phyloP scores from a whole-genome alignment of 2,888 invertebrate species.

The Caenorhabditis uteleia region DNA sequence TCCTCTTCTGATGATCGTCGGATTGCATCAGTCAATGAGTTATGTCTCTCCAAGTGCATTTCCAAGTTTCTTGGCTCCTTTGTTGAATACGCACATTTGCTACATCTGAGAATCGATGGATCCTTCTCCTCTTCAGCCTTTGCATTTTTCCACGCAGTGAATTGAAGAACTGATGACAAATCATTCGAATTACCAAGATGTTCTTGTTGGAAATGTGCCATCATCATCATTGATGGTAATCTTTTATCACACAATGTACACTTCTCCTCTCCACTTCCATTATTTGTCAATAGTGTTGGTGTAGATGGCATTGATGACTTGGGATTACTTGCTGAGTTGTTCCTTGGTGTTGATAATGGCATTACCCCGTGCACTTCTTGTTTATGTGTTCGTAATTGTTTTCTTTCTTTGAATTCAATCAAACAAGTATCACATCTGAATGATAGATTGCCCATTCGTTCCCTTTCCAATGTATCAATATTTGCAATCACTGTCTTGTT shows the following conservation, averaged over 20 bases:
- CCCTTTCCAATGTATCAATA: slow-evolving; percentile 68
- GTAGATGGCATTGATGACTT: slow-evolving; percentile 17
- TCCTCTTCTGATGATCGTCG: slow-evolving; percentile 35
- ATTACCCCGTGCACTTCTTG: slow-evolving; percentile 93
- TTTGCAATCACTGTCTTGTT: slow-evolving; percentile 70
- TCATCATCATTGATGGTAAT: slow-evolving; percentile 28
- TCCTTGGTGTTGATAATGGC: slow-evolving; percentile 43
- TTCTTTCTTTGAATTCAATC: slow-evolving; percentile 96
- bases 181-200: slow-evolving; percentile 27
- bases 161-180: slow-evolving; percentile 20
- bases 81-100: slow-evolving; percentile 45
- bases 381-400: slow-evolving; percentile 94
- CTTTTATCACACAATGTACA: slow-evolving; percentile 44
- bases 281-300: slow-evolving; percentile 14
- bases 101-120: slow-evolving; percentile 26
- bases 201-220: slow-evolving; percentile 37
- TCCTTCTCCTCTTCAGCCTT: slow-evolving; percentile 15
- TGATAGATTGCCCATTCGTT: slow-evolving; percentile 58
- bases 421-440: slow-evolving; percentile 91
- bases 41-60: slow-evolving; percentile 52
- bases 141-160: no score
- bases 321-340: background rate
- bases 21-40: slow-evolving; percentile 50
- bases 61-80: slow-evolving; percentile 49
- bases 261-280: slow-evolving; percentile 29